A percentile compares a stretch with the other conserved stretches of the same genome.
Evolutionary conservation across 2,113 vertebrate genomes (phyloP).

Genomic region (Cygnus atratus): DNA sequence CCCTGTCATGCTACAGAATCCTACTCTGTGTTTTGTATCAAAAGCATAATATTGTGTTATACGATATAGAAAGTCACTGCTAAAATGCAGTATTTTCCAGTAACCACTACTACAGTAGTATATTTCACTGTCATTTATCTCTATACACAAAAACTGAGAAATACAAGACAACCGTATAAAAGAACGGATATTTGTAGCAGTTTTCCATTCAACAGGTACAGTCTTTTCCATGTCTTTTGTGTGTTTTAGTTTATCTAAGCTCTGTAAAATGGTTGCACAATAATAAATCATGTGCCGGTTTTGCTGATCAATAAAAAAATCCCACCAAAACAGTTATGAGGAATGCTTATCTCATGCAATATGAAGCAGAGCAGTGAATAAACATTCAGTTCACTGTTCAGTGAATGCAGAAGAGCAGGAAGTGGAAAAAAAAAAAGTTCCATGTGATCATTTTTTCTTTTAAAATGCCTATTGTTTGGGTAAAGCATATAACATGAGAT

Average conservation of each 20-base stretch:
- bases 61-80: background rate
- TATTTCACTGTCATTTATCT: background rate
- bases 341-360: background rate
- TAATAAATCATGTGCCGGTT: background rate
- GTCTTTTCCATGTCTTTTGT: background rate
- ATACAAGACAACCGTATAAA: background rate
- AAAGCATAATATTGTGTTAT: background rate
- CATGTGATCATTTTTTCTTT: background rate
- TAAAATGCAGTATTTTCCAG: background rate
- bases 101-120: background rate
- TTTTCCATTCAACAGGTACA: fast-evolving
- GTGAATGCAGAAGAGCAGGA: background rate
- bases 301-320: background rate
- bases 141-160: background rate
- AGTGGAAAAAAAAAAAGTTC: background rate
- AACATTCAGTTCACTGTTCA: background rate
- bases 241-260: background rate
- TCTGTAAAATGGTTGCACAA: background rate
- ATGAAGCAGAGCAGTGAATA: background rate
- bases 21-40: background rate
- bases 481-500: background rate
- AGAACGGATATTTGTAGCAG: background rate
- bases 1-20: background rate
- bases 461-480: background rate
- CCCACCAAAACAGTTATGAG: background rate